Base-by-base conservation (phyloP, 2,888 invertebrate species). In the Prenolepis imparis region DNA sequence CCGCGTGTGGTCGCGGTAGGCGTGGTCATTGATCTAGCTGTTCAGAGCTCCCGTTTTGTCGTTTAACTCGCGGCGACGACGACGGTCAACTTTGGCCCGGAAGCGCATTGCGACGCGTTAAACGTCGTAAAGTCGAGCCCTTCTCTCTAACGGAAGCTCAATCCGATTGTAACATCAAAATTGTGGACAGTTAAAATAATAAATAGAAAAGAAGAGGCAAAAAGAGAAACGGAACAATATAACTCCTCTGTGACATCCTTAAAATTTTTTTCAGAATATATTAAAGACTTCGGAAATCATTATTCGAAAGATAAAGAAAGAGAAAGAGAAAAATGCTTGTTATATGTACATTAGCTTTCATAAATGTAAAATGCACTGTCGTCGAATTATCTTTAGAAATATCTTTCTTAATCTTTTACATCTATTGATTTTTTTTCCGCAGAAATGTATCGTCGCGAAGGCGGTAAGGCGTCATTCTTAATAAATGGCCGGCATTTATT, bases 401-500 rank as follows among this genome's bases (percentile, higher is more conserved):
- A 32, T 21, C 15, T 48, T 11, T 0, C 9, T 28, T 32, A 15
- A 52, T 66, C 52, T 24, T 39, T 39, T n/a, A 68, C 12, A 8
- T 21, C 8, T 55, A 52, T 41, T 39, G 36, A 6, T 24, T 44
- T 28, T 57, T 32, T 68, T 32, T 41, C 28, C 32, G 12, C n/a
- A n/a, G 12, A 32, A 41, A 4, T 28, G 28, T 21, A 11, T 41
- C 57, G 39, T 24, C n/a, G 41, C 39, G 32, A 9, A 67, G 67
- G 48, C 32, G 75, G 6, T 55, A 84, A 81, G 52, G 88, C 84
- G 88, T 86, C 90, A 77, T 86, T 87, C 88, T 86, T 91, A 92
- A 92, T 91, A 90, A 92, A 91, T 92, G 84, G 86, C 85, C 52
- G 83, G 77, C 80, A 88, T 88, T 89, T n/a, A n/a, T n/a, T 39